Evolutionary conservation across 2,888 invertebrate genomes (phyloP), one percentile per base, ranked within the genome.

Genomic region (Drosophila fungiperda): DNA sequence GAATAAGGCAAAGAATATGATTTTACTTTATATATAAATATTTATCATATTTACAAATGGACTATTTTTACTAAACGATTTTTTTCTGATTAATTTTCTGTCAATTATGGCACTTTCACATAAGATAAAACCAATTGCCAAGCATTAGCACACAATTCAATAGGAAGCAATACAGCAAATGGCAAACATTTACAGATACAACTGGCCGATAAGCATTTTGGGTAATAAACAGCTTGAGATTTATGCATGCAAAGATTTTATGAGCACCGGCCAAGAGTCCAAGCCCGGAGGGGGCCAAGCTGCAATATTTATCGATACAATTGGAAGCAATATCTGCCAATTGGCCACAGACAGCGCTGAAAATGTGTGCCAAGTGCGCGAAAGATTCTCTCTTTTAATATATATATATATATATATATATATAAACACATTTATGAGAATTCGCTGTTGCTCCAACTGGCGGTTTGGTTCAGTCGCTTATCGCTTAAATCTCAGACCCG

Each of bases 261-360:
- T 78, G 73, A 76, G 72, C 57, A 49, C 35, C 50, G 40, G 59
- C 63, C 66, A 61, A 48, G 55, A 38, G 23, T 40, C 35, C 12
- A 61, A 35, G 54, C 48, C 85, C 67, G 59, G 60, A 57, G 57
- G 73, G 73, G 50, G 55, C 23, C 49, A 68, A 76, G 64, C 60
- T 71, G 72, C 72, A 79, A 69, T 78, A 83, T 83, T 83, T 83
- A 83, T 81, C 81, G 76, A 62, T 74, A 81, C 80, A 80, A 77
- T 79, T 80, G 74, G 65, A 74, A 66, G 57, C 50, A 70, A 77
- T 74, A 63, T 79, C 66, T 76, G 78, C 73, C 76, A 78, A 79
- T 68, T 79, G 78, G 80, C 78, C 72, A 40, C 80, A 79, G 63
- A 69, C 62, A 63, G 67, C 40, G 15, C 12, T 29, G 58, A 33